Conservation (phyloP, 2,888 invertebrate genomes). For the Drosophila nr. perissopoda region DNA sequence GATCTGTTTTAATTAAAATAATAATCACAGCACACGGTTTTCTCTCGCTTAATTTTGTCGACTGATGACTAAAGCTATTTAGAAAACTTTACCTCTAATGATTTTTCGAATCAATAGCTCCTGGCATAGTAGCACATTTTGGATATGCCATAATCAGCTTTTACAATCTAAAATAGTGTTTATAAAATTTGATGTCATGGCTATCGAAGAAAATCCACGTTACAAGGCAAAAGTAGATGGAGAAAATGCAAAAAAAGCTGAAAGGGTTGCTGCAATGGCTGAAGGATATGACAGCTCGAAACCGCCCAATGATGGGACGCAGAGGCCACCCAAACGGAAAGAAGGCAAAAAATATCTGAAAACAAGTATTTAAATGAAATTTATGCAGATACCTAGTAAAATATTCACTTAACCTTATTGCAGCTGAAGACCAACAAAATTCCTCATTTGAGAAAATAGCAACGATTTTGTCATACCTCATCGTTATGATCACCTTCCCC, state of each 20-base stretch:
- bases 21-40: background rate
- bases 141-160: background rate
- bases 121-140: background rate
- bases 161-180: background rate
- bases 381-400: rapidly evolving
- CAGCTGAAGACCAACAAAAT: constrained; percentile 45
- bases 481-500: constrained; percentile 72
- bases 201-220: background rate
- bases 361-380: constrained; percentile 40
- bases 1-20: background rate
- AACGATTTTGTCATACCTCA: constrained; percentile 22
- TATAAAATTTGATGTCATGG: constrained; percentile 24
- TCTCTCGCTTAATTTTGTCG: background rate
- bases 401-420: no score
- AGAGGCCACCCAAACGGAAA: background rate
- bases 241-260: background rate
- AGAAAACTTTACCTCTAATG: background rate
- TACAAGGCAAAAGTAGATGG: background rate
- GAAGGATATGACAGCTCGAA: background rate
- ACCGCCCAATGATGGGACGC: background rate
- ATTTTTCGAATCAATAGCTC: constrained; percentile 6
- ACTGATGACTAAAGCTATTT: background rate
- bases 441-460: constrained; percentile 40
- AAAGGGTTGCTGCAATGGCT: background rate
- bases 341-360: constrained; percentile 41